Evolutionary conservation across 2,888 invertebrate species (phyloP), one percentile per base, ranked within the genome.

Genomic region (Diaprepes abbreviatus): DNA sequence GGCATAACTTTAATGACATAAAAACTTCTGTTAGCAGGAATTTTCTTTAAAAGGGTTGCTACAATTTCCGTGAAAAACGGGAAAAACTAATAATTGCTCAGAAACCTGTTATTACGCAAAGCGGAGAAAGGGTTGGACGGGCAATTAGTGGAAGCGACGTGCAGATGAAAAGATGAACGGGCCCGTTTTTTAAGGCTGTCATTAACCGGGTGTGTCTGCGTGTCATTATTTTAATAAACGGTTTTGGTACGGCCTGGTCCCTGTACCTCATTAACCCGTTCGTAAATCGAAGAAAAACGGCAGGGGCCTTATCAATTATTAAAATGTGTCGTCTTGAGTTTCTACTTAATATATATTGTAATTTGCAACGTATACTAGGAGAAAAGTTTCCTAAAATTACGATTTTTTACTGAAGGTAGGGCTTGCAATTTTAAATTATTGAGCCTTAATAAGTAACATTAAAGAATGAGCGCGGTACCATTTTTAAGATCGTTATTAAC

Each of bases 201-300:
- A 80, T 81, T 81, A 80, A 73, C 62, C 71, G 76, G 77, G 76
- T 75, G 78, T 78, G 70, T 58, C 63, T 76, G 77, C 66, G 63
- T 78, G 78, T 78, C 78, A 79, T 79, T 80, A 80, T 79, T 78
- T 77, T 80, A 79, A 79, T 80, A 80, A 80, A 80, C 77, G 76
- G 77, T 77, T 77, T 75, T 74, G 76, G n/a, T 74, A 74, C 70
- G 71, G 50, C 45, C 28, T 54, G 33, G 45, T 55, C 35, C 60
- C 31, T 31, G 36, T 50, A 40, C 31, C 64, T 69, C 69, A 64
- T 69, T 69, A 69, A 69, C 64, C 64, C 69, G 69, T 69, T 69
- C 58, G 36, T 17, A 16, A 19, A 40, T 43, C 31, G 64, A 40
- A 33, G 50, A 52, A 52, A 35, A 64, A 28, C 54, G 28, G 10